phyloP scores from a whole-genome alignment of 2,888 invertebrate species.

The Pollenia labialis region DNA sequence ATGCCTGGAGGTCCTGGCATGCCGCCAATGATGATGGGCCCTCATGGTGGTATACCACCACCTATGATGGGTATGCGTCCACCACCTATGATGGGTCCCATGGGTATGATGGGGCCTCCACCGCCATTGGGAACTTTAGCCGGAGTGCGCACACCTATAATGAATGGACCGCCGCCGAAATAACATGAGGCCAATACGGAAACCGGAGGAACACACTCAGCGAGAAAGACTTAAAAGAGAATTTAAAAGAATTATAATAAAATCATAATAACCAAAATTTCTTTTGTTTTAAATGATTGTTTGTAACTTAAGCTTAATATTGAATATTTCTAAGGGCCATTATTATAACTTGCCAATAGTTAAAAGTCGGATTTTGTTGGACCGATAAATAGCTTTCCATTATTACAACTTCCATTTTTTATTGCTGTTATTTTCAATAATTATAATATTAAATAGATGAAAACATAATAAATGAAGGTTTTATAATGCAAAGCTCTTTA shows the following conservation, averaged over 20 bases:
- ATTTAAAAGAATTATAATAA: neutral
- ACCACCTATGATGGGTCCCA: conserved; percentile 90
- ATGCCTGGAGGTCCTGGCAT: conserved; percentile 85
- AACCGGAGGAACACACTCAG: neutral
- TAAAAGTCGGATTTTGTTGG: too few species aligned
- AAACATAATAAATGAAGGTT: too few species aligned
- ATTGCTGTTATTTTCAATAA: too few species aligned
- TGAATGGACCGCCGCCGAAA: conserved; percentile 88
- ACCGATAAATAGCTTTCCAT: too few species aligned
- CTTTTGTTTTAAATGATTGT: conserved; percentile 11
- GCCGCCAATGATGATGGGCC: conserved; percentile 89
- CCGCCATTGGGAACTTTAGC: conserved; percentile 90
- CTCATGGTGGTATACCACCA: conserved; percentile 88
- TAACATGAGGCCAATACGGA: conserved; percentile 69
- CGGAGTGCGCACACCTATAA: conserved; percentile 89
- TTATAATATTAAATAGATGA: too few species aligned
- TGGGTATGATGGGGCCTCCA: conserved; percentile 89
- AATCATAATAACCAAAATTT: too few species aligned
- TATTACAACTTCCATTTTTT: too few species aligned
- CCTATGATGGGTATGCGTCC: conserved; percentile 91
- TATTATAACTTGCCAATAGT: too few species aligned
- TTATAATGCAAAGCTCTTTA: too few species aligned
- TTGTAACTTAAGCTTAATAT: conserved; percentile 48
- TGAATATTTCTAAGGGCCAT: conserved; percentile 32
- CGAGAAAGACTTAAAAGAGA: conserved; percentile 15